Evolutionary conservation across 2,888 invertebrate species (phyloP).

Genomic region (Sussaba pulchella): DNA sequence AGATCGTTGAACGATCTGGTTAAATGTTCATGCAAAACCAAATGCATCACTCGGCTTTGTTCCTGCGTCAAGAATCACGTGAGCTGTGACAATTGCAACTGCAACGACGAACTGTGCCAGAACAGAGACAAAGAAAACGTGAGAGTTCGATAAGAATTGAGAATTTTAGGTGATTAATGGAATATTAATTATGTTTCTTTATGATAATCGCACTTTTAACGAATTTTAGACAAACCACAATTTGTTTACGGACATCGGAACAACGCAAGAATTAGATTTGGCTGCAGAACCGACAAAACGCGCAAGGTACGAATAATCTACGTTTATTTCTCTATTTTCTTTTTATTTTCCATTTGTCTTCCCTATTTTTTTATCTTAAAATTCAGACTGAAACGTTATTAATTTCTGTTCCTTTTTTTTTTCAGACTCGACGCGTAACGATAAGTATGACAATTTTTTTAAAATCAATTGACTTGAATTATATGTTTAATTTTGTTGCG

Average conservation of each 20-base stretch:
- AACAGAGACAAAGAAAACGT: constrained; percentile 78
- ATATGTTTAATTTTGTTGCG: too few relatives aligned
- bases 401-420: too few relatives aligned
- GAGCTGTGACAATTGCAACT: constrained; percentile 86
- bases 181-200: background rate
- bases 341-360: background rate
- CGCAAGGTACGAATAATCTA: constrained; percentile 24
- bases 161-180: background rate
- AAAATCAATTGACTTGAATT: constrained; percentile 3
- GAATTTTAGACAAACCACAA: constrained; percentile 23
- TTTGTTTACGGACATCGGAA: constrained; percentile 38
- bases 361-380: background rate
- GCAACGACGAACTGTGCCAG: constrained; percentile 84
- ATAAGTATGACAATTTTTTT: background rate
- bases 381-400: too few relatives aligned
- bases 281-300: constrained; percentile 29
- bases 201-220: background rate
- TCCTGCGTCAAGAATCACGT: constrained; percentile 86
- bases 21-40: constrained; percentile 88
- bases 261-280: background rate
- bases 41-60: constrained; percentile 86
- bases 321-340: background rate
- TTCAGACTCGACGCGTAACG: constrained; percentile 37
- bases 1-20: constrained; percentile 84
- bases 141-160: constrained; percentile 48